phyloP scores from a whole-genome alignment of 2,888 invertebrate genomes.

The Tachystola acroxantha region DNA sequence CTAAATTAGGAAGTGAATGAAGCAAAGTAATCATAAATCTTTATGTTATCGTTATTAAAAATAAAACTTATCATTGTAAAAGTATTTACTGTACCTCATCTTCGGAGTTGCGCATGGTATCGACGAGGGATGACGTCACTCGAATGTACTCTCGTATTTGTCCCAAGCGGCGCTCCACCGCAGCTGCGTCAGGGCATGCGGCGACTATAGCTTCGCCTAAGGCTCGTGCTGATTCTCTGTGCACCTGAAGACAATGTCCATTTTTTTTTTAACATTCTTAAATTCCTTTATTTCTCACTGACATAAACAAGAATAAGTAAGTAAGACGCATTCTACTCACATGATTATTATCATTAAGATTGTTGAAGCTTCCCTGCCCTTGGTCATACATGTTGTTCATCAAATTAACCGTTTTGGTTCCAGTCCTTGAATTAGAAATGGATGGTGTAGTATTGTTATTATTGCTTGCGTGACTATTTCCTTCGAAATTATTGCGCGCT shows the following conservation, averaged over 20 bases:
- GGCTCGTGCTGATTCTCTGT: conserved; percentile 63
- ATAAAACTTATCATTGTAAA: background rate
- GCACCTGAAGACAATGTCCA: conserved; percentile 43
- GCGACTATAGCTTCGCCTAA: conserved; percentile 69
- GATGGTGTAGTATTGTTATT: conserved; percentile 57
- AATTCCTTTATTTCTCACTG: no score
- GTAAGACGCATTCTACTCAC: no score
- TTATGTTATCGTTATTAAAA: background rate
- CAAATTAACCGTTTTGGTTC: conserved; percentile 63
- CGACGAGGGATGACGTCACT: conserved; percentile 83
- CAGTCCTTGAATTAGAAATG: conserved; percentile 47
- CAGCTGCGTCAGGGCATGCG: conserved; percentile 80
- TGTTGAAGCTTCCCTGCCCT: conserved; percentile 60
- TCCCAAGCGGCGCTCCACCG: conserved; percentile 82
- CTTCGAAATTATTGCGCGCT: conserved; percentile 63
- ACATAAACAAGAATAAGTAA: no score
- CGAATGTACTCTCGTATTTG: conserved; percentile 86
- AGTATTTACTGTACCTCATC: conserved; percentile 80
- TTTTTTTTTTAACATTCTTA: no score
- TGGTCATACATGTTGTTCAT: conserved; percentile 73
- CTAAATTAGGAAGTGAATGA: conserved; percentile 44
- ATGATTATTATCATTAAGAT: conserved; percentile 62
- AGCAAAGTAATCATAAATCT: background rate
- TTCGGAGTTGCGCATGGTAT: conserved; percentile 82
- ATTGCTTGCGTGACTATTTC: conserved; percentile 48